Evolutionary conservation across 2,113 vertebrate species (phyloP).

Genomic region (rabbit (Oryctolagus cuniculus)): DNA sequence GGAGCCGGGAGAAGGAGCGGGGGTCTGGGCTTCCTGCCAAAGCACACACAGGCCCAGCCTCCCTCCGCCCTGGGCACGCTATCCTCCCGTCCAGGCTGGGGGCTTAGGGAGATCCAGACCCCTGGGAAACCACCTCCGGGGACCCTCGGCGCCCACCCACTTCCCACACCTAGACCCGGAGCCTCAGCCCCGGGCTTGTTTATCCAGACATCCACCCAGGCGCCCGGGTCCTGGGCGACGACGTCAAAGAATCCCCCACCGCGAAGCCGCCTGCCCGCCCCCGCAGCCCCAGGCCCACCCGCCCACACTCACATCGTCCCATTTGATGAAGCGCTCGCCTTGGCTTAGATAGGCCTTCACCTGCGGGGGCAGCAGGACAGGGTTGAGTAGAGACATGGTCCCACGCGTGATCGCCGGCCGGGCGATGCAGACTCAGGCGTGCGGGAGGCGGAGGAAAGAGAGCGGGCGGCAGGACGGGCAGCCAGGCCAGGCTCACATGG

Average conservation of each 20-base stretch:
- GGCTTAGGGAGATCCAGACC: neutral
- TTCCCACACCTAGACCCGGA: neutral
- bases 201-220: conserved; percentile 22
- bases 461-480: neutral
- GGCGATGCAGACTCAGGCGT: neutral
- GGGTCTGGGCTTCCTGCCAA: neutral
- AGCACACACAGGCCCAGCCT: neutral
- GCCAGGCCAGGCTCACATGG: conserved; percentile 81
- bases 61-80: neutral
- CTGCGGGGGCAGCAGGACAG: conserved; percentile 88
- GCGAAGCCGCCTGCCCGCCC: neutral
- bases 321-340: conserved; percentile 96
- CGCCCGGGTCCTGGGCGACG: conserved; percentile 35
- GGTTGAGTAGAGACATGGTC: conserved; percentile 92
- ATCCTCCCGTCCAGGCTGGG: neutral
- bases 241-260: conserved; percentile 32
- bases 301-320: conserved; percentile 95
- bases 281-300: neutral
- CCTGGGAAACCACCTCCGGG: neutral
- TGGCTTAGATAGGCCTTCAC: conserved; percentile 95
- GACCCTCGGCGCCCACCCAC: neutral
- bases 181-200: conserved; percentile 56
- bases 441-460: conserved; percentile 42
- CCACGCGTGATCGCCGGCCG: neutral
- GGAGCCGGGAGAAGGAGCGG: neutral